Percentiles rank a stretch among this genome's conserved stretches.
Conservation (phyloP, 2,113 vertebrate genomes). For the Toxostoma redivivum region DNA sequence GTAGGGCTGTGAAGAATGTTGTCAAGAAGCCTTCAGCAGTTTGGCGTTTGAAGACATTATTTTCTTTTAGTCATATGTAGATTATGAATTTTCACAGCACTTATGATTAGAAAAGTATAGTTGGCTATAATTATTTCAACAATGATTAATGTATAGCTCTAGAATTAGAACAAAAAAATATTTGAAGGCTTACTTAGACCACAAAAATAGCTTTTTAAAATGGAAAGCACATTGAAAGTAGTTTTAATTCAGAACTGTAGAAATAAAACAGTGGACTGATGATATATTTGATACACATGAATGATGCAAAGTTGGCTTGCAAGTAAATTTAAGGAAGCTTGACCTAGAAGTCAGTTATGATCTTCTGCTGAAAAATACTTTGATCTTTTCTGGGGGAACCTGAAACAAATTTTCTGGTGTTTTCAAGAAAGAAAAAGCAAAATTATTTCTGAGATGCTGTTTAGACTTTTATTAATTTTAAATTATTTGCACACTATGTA, state of each 20-base stretch:
- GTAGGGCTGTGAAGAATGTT: not conserved
- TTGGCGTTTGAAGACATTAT: not conserved
- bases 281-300: not conserved
- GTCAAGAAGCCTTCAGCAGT: not conserved
- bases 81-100: not conserved
- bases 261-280: not conserved
- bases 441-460: not conserved
- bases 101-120: not conserved
- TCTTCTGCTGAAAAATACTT: not conserved
- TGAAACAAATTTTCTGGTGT: not conserved
- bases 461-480: not conserved
- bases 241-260: not conserved
- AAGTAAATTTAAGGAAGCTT: not conserved
- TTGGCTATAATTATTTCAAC: not conserved
- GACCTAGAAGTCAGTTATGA: not conserved
- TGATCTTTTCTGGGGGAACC: fast-evolving
- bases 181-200: not conserved
- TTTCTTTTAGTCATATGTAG: not conserved
- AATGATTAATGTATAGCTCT: not conserved
- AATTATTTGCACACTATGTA: not conserved
- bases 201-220: not conserved
- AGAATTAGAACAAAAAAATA: not conserved
- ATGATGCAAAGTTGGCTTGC: not conserved
- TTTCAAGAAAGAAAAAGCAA: not conserved
- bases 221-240: not conserved